Percentiles rank a stretch among this genome's conserved stretches.
Conservation (phyloP, 2,113 vertebrate species). For the Chiloscyllium plagiosum region DNA sequence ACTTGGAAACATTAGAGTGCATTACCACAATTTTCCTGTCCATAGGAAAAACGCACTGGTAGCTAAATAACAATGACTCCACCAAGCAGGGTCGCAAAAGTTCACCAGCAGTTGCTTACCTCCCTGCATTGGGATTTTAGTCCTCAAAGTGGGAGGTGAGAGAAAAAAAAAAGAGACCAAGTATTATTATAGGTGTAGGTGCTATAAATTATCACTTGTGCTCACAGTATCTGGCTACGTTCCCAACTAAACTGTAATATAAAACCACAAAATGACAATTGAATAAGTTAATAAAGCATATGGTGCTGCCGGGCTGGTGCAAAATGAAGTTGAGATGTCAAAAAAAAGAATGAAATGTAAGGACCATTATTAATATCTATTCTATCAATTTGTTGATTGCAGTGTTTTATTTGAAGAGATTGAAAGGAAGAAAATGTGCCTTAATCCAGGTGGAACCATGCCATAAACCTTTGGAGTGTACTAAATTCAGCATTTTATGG, state of each 20-base stretch:
- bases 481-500: no score
- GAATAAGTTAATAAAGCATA: no score
- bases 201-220: neutral
- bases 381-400: no score
- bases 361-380: no score
- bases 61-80: neutral
- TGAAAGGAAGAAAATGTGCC: no score
- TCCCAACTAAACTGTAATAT: neutral
- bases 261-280: no score
- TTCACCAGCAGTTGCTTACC: neutral
- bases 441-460: no score
- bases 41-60: neutral
- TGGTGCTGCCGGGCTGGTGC: no score
- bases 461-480: no score
- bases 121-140: neutral
- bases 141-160: neutral
- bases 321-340: no score
- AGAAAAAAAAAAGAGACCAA: neutral
- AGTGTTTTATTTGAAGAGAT: no score
- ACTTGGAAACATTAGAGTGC: neutral
- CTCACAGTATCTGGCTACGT: neutral
- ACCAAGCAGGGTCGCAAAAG: neutral
- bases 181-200: neutral
- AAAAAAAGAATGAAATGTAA: no score
- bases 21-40: neutral